Evolutionary conservation across 2,888 invertebrate species (phyloP), one percentile per base, ranked within the genome.

Genomic region (Harpalus rufipes): DNA sequence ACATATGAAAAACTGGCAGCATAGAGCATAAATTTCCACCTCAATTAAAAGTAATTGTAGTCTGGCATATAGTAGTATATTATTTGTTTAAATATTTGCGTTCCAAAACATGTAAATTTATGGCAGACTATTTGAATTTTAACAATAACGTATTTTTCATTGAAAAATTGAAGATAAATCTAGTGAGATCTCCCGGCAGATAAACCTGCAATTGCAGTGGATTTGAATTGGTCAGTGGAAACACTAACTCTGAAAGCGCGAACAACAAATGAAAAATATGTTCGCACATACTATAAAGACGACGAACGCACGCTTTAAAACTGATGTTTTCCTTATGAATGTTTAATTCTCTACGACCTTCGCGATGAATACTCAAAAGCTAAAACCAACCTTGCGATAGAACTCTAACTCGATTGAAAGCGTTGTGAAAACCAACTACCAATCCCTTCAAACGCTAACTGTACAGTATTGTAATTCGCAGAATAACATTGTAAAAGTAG

Each of bases 321-420:
- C 32, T 78, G 78, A 78, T 32, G 59, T 78, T 58, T 58, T 58
- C 78, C 78, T 78, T 78, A 78, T 78, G 78, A 78, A 78, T 78
- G 56, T 58, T 58, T 78, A 58, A 78, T 78, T 78, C 78, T 78
- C 58, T 56, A 25, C 59, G 78, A 78, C 78, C 58, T 72, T 58
- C 78, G 78, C 32, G 56, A 78, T 78, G 78, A 78, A 76, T 76
- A 51, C 76, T 51, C 51, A 56, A 44, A 78, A 78, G 59, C 78
- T 32, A 78, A 59, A 78, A 78, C 56, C 14, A 78, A 32, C 56
- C 25, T 25, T 56, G 25, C 76, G 76, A 76, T 76, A 25, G 56
- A 51, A 44, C 51, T 51, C 76, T 44, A 74, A 78, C 58, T 78
- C 25, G 16, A 32, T 78, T 78, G 58, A 59, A 78, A 78, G 58